Evolutionary conservation across 2,113 vertebrate genomes (phyloP).

Genomic region (Phaethornis superciliosus): DNA sequence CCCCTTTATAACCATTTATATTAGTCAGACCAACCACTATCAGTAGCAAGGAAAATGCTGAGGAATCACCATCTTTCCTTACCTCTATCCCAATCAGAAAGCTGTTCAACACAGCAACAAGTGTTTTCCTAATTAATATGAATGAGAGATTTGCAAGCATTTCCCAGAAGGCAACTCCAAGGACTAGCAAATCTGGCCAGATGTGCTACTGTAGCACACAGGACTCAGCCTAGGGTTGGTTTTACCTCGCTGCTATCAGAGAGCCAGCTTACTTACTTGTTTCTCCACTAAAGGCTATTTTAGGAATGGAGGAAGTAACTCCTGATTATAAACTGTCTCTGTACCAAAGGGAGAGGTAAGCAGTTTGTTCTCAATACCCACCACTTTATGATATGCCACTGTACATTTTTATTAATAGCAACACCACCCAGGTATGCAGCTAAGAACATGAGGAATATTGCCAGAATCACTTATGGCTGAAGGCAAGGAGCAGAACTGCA

Average conservation of each 20-base stretch:
- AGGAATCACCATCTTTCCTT: not conserved
- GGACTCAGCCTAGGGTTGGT: not conserved
- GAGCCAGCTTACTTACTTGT: not conserved
- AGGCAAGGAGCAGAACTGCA: slow-evolving; percentile 28
- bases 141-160: not conserved
- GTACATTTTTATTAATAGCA: not conserved
- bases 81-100: not conserved
- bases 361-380: not conserved
- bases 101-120: not conserved
- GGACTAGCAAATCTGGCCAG: not conserved
- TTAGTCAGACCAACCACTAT: not conserved
- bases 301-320: not conserved
- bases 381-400: not conserved
- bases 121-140: not conserved
- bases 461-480: not conserved
- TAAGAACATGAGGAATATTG: not conserved
- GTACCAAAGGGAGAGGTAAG: not conserved
- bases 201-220: not conserved
- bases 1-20: not conserved
- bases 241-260: not conserved
- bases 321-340: not conserved
- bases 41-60: not conserved
- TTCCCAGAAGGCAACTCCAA: not conserved
- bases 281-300: not conserved
- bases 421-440: not conserved